phyloP scores from a whole-genome alignment of 2,888 invertebrate species.

The Barypeithes pellucidus region DNA sequence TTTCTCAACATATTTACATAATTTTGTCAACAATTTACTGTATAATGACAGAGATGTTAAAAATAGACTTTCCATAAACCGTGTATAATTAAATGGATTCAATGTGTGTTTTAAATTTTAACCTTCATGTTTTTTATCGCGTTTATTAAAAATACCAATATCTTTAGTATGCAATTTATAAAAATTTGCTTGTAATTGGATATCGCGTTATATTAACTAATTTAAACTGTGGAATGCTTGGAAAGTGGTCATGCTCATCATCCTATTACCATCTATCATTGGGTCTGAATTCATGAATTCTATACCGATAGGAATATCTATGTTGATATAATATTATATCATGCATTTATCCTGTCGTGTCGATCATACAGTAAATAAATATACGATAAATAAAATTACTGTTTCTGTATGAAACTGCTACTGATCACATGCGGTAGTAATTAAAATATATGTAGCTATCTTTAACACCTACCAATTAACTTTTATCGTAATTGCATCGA shows the following conservation, averaged over 20 bases:
- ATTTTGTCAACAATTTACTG: neutral
- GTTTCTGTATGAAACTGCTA: neutral
- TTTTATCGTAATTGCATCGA: constrained; percentile 1
- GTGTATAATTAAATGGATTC: constrained; percentile 2
- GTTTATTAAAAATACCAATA: neutral
- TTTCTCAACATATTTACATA: constrained; percentile 19
- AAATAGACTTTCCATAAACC: constrained; percentile 23
- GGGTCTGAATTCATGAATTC: no score
- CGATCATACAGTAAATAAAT: neutral
- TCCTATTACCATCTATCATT: no score
- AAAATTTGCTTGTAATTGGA: neutral
- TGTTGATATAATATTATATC: no score
- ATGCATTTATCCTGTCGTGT: no score
- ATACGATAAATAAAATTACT: neutral
- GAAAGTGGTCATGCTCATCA: neutral
- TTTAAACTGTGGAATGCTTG: neutral
- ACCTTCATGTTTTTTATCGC: constrained; percentile 11
- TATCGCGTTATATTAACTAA: constrained; percentile 9
- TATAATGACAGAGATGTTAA: constrained; percentile 26
- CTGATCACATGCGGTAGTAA: neutral
- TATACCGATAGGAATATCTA: no score
- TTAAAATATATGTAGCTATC: neutral
- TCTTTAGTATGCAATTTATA: constrained; percentile 4
- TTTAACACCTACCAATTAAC: constrained; percentile 5
- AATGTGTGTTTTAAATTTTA: constrained; percentile 11